Evolutionary conservation across 2,113 vertebrate species (phyloP), one percentile per base, ranked within the genome.

Genomic region (Oreochromis niloticus): DNA sequence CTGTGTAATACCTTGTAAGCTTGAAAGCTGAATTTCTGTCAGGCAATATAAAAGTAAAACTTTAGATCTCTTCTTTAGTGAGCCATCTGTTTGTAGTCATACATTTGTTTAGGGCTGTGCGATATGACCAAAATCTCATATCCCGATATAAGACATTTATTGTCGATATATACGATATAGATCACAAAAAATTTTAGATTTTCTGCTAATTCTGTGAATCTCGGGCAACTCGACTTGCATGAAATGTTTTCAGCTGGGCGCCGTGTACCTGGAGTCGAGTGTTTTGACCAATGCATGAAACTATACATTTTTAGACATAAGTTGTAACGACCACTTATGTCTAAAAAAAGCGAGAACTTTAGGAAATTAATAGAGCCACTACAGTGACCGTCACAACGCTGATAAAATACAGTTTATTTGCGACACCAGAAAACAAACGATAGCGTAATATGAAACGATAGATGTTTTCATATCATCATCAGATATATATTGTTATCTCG

Each of bases 371-470:
- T 61, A 61, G 0, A 61, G 14, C 57, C 5, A 2, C 57, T 61
- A 17, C 5, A 59, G 57, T 6, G 57, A 59, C 57, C 16, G 32
- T 61, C 57, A 61, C 57, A 34, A 61, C 5, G 1, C 30, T 61
- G 57, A 61, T 61, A 61, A 61, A 61, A 61, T 61, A 0, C 2
- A 10, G 57, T 61, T 61, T 61, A 61, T 10, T 34, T 61, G 57
- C 57, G 1, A 32, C 57, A 61, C 14, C 57, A 10, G 1, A 1
- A 61, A 61, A 61, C 57, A 61, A 61, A 61, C 3, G 1, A 1
- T 32, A 61, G 27, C 14, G 2, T 32, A 0, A 59, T 0, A 17
- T 17, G 14, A 61, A 61, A 32, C 1, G 1, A 32, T 32, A 0
- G 57, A 61, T 2, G 27, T 61, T 61, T 32, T 32, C 27, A 61